These are phyloP conservation scores for Pentalonia nigronervosa DNA, from an alignment of 1,140 invertebrate genomes.

Conservation along the genomic window DNA sequence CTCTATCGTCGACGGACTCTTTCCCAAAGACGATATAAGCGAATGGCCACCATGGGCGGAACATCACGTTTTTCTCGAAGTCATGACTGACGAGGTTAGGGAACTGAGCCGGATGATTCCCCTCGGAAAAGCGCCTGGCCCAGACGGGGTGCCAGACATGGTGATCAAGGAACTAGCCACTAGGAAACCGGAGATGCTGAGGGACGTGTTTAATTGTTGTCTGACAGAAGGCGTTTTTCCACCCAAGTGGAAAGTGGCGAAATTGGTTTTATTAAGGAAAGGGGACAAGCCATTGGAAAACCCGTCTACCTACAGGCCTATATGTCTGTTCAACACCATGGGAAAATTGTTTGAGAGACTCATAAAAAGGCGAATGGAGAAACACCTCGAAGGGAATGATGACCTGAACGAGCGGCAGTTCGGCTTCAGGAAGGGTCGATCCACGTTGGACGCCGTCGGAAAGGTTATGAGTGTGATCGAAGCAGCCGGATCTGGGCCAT, in stretches of 20 bases:
- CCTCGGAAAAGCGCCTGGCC: neutral
- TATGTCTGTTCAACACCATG: too few species aligned
- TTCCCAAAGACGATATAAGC: too few species aligned
- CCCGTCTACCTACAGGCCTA: too few species aligned
- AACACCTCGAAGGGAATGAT: neutral
- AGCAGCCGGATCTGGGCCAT: neutral
- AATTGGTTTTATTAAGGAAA: neutral
- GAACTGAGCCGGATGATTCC: neutral
- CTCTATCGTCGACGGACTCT: too few species aligned
- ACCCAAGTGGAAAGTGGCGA: neutral
- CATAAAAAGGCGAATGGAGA: slow-evolving; percentile 16
- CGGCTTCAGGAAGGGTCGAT: slow-evolving; percentile 28
- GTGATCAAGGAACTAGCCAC: neutral
- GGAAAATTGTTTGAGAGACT: slow-evolving; percentile 14
- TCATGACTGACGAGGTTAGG: neutral
- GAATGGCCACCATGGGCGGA: too few species aligned
- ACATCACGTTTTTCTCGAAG: neutral
- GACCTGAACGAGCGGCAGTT: slow-evolving; percentile 21
- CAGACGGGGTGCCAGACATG: neutral
- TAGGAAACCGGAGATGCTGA: neutral
- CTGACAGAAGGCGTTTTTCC: neutral
- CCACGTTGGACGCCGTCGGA: slow-evolving; percentile 25
- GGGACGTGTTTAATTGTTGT: neutral
- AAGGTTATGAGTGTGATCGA: neutral
- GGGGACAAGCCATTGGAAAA: neutral